A percentile compares a stretch with the other conserved stretches of the same genome.
Conservation (phyloP, 2,797 vertebrate genomes). For the Parotocinclus haroldoi region DNA sequence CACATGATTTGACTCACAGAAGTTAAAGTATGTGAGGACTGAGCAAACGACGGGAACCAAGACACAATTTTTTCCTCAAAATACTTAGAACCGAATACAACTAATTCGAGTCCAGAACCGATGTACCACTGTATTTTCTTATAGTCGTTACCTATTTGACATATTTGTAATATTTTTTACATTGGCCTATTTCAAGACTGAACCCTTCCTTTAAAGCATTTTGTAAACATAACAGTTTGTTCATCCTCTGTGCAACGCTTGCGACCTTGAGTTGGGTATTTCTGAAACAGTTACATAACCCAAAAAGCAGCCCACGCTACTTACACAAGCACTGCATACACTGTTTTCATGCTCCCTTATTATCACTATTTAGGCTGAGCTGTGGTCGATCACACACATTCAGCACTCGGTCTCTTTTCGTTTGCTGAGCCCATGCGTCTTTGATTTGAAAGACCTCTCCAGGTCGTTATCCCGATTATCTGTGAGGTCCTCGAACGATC, state of each 20-base stretch:
- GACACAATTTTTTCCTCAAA: too few species aligned
- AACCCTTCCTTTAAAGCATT: background rate
- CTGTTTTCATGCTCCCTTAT: background rate
- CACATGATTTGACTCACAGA: too few species aligned
- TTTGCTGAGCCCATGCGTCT: constrained; percentile 77
- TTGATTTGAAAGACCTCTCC: constrained; percentile 62
- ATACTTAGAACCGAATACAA: too few species aligned
- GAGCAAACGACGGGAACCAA: too few species aligned
- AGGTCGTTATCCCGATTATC: constrained; percentile 72
- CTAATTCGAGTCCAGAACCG: too few species aligned
- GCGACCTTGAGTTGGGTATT: background rate
- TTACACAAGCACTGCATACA: constrained; percentile 17
- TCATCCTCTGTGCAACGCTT: background rate
- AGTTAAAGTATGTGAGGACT: too few species aligned
- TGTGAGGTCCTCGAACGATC: constrained; percentile 92
- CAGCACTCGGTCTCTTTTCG: constrained; percentile 94
- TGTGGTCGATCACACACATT: constrained; percentile 22
- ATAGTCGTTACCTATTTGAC: too few species aligned
- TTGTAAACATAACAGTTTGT: background rate
- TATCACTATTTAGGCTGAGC: background rate
- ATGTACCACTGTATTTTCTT: too few species aligned
- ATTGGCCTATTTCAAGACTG: too few species aligned
- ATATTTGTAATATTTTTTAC: too few species aligned
- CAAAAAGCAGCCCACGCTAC: constrained; percentile 30
- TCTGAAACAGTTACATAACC: constrained; percentile 28